Conservation (phyloP, 1,140 invertebrate species). For the Ganaspis sp. region DNA sequence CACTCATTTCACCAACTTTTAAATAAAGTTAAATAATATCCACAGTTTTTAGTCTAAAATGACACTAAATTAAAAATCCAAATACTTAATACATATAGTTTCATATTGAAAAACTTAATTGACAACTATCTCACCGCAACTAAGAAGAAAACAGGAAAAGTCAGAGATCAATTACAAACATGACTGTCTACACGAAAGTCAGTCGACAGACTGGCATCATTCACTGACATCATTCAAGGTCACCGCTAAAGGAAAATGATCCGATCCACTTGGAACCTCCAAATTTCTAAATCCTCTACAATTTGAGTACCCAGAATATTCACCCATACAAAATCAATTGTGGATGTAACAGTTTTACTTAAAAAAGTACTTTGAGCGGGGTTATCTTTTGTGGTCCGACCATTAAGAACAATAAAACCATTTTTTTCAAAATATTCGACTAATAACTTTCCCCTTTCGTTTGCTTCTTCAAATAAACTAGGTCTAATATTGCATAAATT, state of each 20-base stretch:
- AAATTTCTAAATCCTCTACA: conserved; percentile 8
- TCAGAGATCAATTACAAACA: too few relatives aligned
- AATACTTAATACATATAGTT: too few relatives aligned
- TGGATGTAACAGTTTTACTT: background rate
- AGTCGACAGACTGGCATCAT: too few relatives aligned
- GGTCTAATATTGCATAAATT: background rate
- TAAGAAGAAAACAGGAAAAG: too few relatives aligned
- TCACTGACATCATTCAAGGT: background rate
- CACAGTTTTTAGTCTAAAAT: too few relatives aligned
- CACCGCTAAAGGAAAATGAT: conserved; percentile 28
- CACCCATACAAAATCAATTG: conserved; percentile 21
- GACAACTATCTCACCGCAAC: too few relatives aligned
- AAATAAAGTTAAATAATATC: too few relatives aligned
- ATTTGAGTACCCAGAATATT: background rate
- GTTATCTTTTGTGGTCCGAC: conserved; percentile 1
- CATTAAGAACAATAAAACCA: conserved; percentile 13
- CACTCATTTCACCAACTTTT: too few relatives aligned
- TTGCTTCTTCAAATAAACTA: background rate
- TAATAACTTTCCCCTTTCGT: conserved; percentile 5
- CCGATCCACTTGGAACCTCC: conserved; percentile 6
- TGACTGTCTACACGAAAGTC: too few relatives aligned
- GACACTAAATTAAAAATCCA: too few relatives aligned
- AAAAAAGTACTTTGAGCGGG: conserved; percentile 24
- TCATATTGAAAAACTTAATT: too few relatives aligned
- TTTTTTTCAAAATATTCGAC: conserved; percentile 15